Base-by-base conservation (phyloP, 2,113 vertebrate species). In the Misgurnus anguillicaudatus region DNA sequence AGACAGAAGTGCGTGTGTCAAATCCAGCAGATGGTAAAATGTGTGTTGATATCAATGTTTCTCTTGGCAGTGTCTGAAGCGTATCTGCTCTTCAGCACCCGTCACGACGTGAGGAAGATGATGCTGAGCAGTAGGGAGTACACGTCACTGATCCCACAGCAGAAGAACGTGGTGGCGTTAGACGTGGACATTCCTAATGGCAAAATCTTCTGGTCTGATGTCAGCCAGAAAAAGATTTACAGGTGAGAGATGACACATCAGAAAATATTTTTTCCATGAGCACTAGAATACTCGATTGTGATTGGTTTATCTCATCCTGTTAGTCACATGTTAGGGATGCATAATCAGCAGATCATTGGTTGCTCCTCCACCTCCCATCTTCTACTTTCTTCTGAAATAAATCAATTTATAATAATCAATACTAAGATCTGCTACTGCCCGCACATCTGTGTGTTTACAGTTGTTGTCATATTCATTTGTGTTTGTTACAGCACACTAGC, bases 151-250 rank as follows among this genome's bases (percentile, higher is more conserved):
- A 90, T 98, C 76, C 83, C 90, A 0, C 84, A 86, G 62, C 90
- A 95, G 65, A 96, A 95, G 88, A 93, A 94, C 0, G 91, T 88
- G 0, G 90, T 94, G 11, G 95, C 95, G 5, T 83, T 98, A 38
- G 96, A 95, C 79, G 85, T 94, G 1, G 94, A 97, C 62, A 92
- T 98, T 63, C 88, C 87, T 4, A 85, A 81, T 69, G 91, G 92
- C 62, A 91, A 82, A 8, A 85, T 98, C 85, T 98, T 94, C 85
- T 98, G 96, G 96, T 94, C 95, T 0, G 96, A 98, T 80, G 78
- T 91, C 47, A 89, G 87, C 21, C 91, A 92, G 55, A 94, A 89
- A 82, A 96, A 94, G 87, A 96, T 98, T 87, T 97, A 90, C 89
- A 95, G 95, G 96, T 97, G 55, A 88, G 80, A 38, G 3, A 62